These are phyloP conservation scores for Anabas testudineus DNA, from an alignment of 2,797 vertebrate genomes.

Conservation along the genomic window DNA sequence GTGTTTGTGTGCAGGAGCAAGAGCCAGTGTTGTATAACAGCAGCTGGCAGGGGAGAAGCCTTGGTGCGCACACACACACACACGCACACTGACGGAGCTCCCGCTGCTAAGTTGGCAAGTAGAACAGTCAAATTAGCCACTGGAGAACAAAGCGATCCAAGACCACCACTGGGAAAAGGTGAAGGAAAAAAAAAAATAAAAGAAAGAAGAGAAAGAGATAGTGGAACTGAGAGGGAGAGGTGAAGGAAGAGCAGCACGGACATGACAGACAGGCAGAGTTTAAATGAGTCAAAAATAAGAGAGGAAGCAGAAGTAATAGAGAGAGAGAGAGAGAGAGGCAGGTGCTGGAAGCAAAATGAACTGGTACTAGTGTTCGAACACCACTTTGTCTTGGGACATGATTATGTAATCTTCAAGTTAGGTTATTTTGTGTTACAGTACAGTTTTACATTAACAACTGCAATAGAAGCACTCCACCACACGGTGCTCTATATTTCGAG, in stretches of 20 bases:
- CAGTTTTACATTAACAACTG: too few species aligned
- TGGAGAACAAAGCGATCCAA: constrained; percentile 79
- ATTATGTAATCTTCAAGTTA: neutral
- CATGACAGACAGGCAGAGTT: constrained; percentile 39
- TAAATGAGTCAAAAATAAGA: constrained; percentile 33
- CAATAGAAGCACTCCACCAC: too few species aligned
- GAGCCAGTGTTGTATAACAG: constrained; percentile 80
- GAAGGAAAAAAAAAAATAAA: constrained; percentile 30
- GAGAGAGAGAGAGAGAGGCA: constrained; percentile 4
- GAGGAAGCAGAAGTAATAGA: constrained; percentile 23
- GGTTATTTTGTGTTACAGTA: neutral
- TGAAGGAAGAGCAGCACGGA: constrained; percentile 24
- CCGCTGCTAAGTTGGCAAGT: constrained; percentile 75
- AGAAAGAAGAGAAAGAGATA: constrained; percentile 30
- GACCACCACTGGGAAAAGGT: constrained; percentile 74
- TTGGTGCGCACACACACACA: constrained; percentile 39
- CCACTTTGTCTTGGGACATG: neutral
- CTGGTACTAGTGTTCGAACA: neutral
- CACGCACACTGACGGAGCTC: constrained; percentile 47
- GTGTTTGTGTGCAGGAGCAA: constrained; percentile 74
- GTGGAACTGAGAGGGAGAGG: constrained; percentile 23
- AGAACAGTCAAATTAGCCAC: constrained; percentile 86
- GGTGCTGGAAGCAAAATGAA: constrained; percentile 8
- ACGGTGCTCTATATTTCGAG: too few species aligned
- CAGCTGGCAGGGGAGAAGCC: constrained; percentile 76